Conservation (phyloP, 2,888 invertebrate species). For the Neoscelio sp. region DNA sequence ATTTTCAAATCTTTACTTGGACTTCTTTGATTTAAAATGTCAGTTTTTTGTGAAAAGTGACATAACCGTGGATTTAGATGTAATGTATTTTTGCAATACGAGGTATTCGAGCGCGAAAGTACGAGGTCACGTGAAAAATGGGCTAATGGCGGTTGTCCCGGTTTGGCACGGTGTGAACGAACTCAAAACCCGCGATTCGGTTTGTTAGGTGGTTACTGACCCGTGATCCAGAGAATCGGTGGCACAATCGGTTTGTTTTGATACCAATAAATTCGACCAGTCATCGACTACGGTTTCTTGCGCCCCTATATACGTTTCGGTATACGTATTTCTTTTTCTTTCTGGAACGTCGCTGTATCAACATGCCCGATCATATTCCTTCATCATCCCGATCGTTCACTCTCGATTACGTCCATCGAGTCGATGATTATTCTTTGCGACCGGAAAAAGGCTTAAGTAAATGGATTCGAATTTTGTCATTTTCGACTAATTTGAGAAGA, state of each 20-base stretch:
- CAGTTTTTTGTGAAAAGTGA: not conserved
- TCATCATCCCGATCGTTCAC: conserved; percentile 13
- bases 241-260: conserved; percentile 66
- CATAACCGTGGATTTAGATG: too few species aligned
- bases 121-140: conserved; percentile 56
- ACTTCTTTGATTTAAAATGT: conserved; percentile 1
- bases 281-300: conserved; percentile 8
- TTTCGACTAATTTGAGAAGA: not conserved
- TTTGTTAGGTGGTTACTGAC: conserved; percentile 66
- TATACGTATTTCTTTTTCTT: conserved; percentile 14
- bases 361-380: not conserved
- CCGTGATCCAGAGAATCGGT: conserved; percentile 42
- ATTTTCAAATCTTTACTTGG: not conserved
- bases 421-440: conserved; percentile 4
- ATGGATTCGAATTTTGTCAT: not conserved
- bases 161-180: conserved; percentile 62
- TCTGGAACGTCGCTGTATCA: not conserved
- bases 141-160: conserved; percentile 43
- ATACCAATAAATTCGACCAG: conserved; percentile 55
- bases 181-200: conserved; percentile 34
- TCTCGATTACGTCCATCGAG: conserved; percentile 20
- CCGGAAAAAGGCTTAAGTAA: not conserved
- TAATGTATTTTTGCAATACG: not conserved
- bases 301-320: not conserved
- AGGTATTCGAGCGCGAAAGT: conserved; percentile 46